Base-by-base conservation (phyloP, 2,797 vertebrate genomes). In the Tachyglossus aculeatus region DNA sequence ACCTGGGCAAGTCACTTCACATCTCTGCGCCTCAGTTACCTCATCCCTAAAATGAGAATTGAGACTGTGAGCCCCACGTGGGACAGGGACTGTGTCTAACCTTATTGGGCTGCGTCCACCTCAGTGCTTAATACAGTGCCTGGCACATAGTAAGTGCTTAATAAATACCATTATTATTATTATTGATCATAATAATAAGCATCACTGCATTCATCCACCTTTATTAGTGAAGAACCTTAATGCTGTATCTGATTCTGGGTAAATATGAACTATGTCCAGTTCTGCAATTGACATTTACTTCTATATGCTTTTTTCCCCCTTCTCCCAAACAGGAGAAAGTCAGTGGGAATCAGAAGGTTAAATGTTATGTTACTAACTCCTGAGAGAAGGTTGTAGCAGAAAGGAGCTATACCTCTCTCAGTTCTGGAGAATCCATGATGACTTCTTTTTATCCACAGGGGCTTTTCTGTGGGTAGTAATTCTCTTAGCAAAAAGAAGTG, bases 401-500 rank as follows among this genome's bases (percentile, higher is more conserved):
- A 47, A 60, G 27, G 48, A n/a, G n/a, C 38, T 48, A 45, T 48
- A 75, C 36, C 81, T 71, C 78, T 76, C 76, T 51, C 4, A 16
- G 75, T n/a, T n/a, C 71, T 75, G 74, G 78, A 44, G 68, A 52
- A 71, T 76, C 71, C 50, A 45, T 13, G 21, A 52, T 43, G 39
- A 56, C 55, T 45, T 63, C 43, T 44, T 45, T n/a, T 38, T 58
- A 40, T 27, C 56, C 80, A 73, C 73, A 73, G 16, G 66, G 31
- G 55, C 71, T 48, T 39, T 41, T 73, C 80, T 48, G 69, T 44
- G 37, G 29, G 21, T 62, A n/a, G 27, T 34, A 62, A 53, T 69
- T 57, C 69, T 81, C 59, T 66, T n/a, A n/a, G 34, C 13, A 38
- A 59, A 71, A 81, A 78, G 52, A 43, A 7, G n/a, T 62, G 74